Evolutionary conservation across 2,113 vertebrate genomes (phyloP).

Genomic region (Dolichallabes microphthalmus): DNA sequence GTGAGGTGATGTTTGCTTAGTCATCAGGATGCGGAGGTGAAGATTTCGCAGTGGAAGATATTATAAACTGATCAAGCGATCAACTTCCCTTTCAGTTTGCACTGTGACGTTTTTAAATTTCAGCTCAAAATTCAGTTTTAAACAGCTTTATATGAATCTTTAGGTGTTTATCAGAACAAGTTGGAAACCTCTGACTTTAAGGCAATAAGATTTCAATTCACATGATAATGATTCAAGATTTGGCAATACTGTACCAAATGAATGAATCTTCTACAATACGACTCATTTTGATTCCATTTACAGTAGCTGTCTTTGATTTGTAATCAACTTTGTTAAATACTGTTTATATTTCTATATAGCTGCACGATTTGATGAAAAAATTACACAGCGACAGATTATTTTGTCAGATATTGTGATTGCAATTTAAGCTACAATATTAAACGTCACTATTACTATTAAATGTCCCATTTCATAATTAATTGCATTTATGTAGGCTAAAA

Average conservation of each 20-base stretch:
- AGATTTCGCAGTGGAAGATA: conserved; percentile 6
- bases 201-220: not conserved
- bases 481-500: no score
- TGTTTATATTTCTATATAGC: not conserved
- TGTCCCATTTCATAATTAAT: no score
- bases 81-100: conserved; percentile 1
- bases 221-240: not conserved
- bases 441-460: no score
- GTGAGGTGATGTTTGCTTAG: conserved; percentile 3
- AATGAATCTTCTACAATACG: not conserved
- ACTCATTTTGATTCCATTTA: not conserved
- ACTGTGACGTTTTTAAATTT: not conserved
- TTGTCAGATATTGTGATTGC: no score
- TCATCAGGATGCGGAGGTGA: conserved; percentile 19
- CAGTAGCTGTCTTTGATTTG: not conserved
- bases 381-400: no score
- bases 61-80: conserved; percentile 11
- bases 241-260: not conserved
- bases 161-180: not conserved
- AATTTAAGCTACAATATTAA: no score
- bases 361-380: no score
- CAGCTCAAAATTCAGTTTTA: no score
- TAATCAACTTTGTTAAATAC: not conserved
- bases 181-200: not conserved
- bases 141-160: no score